Conservation (phyloP, 2,888 invertebrate genomes). For the Ichneumoninae sp. region DNA sequence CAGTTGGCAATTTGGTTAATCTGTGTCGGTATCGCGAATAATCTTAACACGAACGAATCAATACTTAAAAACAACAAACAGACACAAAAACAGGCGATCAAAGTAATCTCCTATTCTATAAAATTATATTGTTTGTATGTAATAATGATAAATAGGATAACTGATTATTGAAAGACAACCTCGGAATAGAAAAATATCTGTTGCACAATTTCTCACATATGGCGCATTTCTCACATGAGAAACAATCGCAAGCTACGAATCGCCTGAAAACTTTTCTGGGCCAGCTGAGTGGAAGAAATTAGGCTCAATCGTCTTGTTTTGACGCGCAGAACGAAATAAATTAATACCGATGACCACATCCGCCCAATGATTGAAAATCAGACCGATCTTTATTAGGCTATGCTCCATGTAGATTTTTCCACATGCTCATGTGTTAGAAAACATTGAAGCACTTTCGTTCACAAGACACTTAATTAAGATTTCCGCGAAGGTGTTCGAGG, state of each 20-base stretch:
- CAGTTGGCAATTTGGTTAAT: background rate
- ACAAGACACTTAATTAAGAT: constrained; percentile 34
- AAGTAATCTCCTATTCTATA: background rate
- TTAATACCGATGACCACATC: background rate
- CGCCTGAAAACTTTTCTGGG: background rate
- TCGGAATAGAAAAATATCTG: background rate
- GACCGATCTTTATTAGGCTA: background rate
- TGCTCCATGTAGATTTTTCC: background rate
- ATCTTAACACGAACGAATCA: background rate
- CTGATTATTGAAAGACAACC: background rate
- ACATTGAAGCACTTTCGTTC: background rate
- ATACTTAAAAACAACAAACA: background rate
- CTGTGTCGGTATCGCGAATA: background rate
- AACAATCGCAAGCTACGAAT: background rate
- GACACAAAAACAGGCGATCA: background rate
- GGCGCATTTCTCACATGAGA: background rate
- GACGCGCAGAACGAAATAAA: background rate
- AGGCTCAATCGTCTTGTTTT: background rate
- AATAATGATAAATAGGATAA: background rate
- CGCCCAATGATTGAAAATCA: background rate
- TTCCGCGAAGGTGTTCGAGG: background rate
- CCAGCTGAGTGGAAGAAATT: background rate
- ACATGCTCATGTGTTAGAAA: background rate
- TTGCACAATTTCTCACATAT: background rate
- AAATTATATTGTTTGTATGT: background rate